Evolutionary conservation across 2,888 invertebrate genomes (phyloP), one percentile per base, ranked within the genome.

Genomic region (Parochlus steinenii): DNA sequence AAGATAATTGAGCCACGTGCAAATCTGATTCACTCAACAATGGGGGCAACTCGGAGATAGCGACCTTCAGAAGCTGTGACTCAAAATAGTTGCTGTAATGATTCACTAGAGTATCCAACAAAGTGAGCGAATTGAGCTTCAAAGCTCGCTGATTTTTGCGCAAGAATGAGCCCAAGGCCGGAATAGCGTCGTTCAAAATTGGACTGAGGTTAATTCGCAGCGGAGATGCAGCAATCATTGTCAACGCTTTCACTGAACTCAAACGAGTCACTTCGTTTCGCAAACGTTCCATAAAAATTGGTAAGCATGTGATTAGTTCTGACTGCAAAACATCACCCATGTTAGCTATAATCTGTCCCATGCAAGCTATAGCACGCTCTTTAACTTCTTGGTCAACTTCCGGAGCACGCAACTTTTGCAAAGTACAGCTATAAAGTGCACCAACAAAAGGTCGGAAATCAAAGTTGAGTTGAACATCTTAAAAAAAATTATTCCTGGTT

Each of bases 341-440:
- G 55, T 87, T 86, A 40, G 86, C 81, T 31, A 97, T 72, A 32
- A 95, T 78, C 57, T 93, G 89, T 10, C 93, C 92, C 79, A 90
- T 87, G 48, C 95, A 90, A 2, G 90, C 82, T 42, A 98, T 97
- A 7, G 98, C 93, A 16, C 92, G 71, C 54, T 98, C 98, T 58
- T 98, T 97, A 0, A 98, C 97, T 62, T 98, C 98, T 56, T 98
- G 97, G 63, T 98, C 98, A 51, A 97, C 92, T 54, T 98, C 97
- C 0, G 93, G 83, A 20, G 95, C 87, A 48, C 79, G 79, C 24
- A 98, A 65, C 39, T 92, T 72, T 40, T 78, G 71, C 45, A 92
- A 60, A 1, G 90, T 87, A 48, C 85, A 85, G 39, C 71, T 66
- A 58, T 93, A 95, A 53, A 85, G 74, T 38, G 75, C 73, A 10